Evolutionary conservation across 2,113 vertebrate species (phyloP), one percentile per base, ranked within the genome.

Genomic region (Ptilorrhoa leucosticta): DNA sequence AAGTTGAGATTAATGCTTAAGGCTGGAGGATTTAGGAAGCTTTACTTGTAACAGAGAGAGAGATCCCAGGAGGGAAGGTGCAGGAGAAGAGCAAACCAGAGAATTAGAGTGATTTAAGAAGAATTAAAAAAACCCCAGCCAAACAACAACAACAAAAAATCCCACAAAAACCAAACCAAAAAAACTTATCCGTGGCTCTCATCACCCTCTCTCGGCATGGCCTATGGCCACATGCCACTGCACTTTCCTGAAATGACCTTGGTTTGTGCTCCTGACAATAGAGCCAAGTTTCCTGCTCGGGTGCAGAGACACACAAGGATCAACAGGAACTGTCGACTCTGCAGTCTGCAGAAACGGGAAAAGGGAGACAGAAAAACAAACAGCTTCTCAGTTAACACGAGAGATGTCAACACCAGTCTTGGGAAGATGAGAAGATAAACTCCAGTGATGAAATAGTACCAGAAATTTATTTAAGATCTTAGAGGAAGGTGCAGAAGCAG

Each of bases 161-260:
- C 7, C n/a, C 57, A 37, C 15, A 27, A 37, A 60, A 60, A 37
- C 3, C 12, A 33, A 77, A 33, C n/a, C 2, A 48, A 27, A 44
- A 70, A 61, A 54, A 6, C 23, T 42, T 70, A 14, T 35, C 56
- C 7, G 2, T 2, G 8, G 35, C 33, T 40, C 28, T n/a, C 45
- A 27, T 31, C 51, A 24, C 40, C 15, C 33, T 48, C 1, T 3
- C 30, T 60, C 2, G 0, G 39, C 1, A 3, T 1, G 1, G 75
- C 33, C 57, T 0, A 2, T 0, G 1, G 87, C 61, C 65, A 1
- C 70, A 50, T 64, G 81, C 92, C 24, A 44, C 21, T 1, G 17
- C 3, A 3, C 35, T 93, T 93, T 93, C 83, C 85, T 5, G 3
- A 70, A 63, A 66, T 66, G 90, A 97, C 90, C 91, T 94, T 88